Evolutionary conservation across 2,888 invertebrate genomes (phyloP).

Genomic region (Acanthosepion esculentum): DNA sequence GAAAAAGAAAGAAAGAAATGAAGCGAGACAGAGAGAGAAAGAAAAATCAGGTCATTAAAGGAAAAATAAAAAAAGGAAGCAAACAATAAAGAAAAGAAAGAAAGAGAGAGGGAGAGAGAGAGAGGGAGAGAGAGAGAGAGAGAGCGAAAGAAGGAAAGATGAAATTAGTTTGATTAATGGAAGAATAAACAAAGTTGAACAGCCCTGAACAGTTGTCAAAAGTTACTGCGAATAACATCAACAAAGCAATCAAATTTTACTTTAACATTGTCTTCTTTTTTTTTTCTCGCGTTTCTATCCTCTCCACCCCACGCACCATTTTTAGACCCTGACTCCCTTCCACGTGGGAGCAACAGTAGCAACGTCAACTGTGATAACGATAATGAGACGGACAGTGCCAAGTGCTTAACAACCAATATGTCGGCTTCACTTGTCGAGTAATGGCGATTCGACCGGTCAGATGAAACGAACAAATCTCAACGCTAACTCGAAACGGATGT

Average conservation of each 20-base stretch:
- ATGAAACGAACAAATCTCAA: not conserved
- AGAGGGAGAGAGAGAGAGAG: not conserved
- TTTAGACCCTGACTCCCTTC: not conserved
- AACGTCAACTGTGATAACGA: not conserved
- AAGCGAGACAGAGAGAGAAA: not conserved
- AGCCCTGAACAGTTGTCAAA: not conserved
- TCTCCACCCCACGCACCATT: not conserved
- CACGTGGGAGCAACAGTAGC: not conserved
- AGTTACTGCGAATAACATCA: not conserved
- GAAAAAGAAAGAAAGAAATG: too few species aligned
- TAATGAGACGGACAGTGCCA: constrained; percentile 33
- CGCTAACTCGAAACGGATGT: not conserved
- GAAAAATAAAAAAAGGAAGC: not conserved
- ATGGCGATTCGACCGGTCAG: not conserved
- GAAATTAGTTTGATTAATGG: not conserved
- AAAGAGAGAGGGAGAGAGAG: not conserved
- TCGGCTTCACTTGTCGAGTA: not conserved
- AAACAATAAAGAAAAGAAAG: not conserved
- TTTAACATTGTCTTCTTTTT: not conserved
- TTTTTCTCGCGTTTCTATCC: not conserved
- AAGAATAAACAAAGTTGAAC: not conserved
- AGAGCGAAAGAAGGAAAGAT: not conserved
- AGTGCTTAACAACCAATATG: not conserved
- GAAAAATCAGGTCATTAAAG: not conserved
- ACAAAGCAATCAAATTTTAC: constrained; percentile 6